A percentile compares a stretch with the other conserved stretches of the same genome.
Conservation (phyloP, 2,113 vertebrate species). For the Halichoeres trimaculatus region DNA sequence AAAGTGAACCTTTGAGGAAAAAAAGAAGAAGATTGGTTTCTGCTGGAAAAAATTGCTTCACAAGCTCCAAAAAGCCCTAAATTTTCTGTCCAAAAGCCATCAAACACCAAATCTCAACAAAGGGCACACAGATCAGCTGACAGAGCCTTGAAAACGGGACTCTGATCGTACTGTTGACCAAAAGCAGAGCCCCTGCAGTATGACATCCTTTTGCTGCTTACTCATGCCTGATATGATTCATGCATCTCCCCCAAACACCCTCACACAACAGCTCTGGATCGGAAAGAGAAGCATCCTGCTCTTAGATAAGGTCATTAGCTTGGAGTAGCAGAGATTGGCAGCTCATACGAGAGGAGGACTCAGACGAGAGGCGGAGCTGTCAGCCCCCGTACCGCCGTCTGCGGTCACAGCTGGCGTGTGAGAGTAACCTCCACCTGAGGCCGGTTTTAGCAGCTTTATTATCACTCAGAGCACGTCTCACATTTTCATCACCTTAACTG, state of each 20-base stretch:
- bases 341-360: conserved; percentile 1
- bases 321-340: conserved; percentile 24
- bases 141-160: neutral
- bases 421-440: conserved; percentile 24
- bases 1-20: neutral
- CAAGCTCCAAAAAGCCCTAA: neutral
- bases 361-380: neutral
- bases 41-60: neutral
- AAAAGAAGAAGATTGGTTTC: neutral
- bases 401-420: conserved; percentile 1
- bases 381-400: conserved; percentile 1
- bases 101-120: neutral
- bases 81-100: neutral
- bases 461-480: conserved; percentile 29
- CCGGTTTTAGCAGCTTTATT: conserved; percentile 11
- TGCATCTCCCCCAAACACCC: neutral
- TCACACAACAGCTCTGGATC: neutral
- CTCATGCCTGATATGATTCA: conserved; percentile 54
- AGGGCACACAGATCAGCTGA: neutral
- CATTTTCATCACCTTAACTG: conserved; percentile 12
- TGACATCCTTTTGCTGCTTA: conserved; percentile 22
- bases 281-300: conserved; percentile 27
- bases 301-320: conserved; percentile 44
- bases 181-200: conserved; percentile 3
- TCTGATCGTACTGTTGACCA: neutral